Evolutionary conservation across 2,888 invertebrate species (phyloP), one percentile per base, ranked within the genome.

Genomic region (Macropis europaea): DNA sequence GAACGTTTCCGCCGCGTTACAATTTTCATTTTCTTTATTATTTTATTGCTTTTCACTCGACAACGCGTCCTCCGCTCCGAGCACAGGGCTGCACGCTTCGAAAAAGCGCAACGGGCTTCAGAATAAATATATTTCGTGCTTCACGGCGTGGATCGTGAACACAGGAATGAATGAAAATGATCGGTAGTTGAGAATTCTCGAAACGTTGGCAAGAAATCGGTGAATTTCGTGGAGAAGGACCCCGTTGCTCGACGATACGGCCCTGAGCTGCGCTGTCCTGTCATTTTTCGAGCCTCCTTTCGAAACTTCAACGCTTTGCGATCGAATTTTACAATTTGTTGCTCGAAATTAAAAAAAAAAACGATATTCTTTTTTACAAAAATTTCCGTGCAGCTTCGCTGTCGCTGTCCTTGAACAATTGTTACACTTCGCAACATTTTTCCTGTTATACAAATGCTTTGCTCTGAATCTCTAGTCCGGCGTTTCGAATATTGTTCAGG

Each of bases 1-100:
- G 68, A 80, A 70, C 48, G 67, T 64, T 60, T 66, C 45, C 83
- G 80, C 84, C 84, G 83, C 82, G 83, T 74, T 73, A 62, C 50
- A 36, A 24, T 50, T 26, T 9, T 34, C 9, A 43, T 32, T 54
- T 28, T 36, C 11, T 38, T 48, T 43, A 34, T 59, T 22, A 34
- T 40, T 72, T 72, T 72, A 64, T 79, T 72, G 54, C 71, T 59
- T 78, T 53, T 62, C 45, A 57, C 67, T 73, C 48, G 77, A 71
- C 75, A 63, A 76, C 52, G 47, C 75, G 71, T 71, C 45, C 50
- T 48, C 57, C 11, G 53, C 28, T 64, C 70, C 60, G 68, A 72
- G 71, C 81, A 74, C 76, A 62, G 72, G 63, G 77, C 66, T 69
- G 77, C 36, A 64, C 76, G 73, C 72, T 73, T 52, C 76, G 79